Percentiles rank a stretch among this genome's conserved stretches.
Conservation (phyloP, 2,113 vertebrate genomes). For the Microcebus griseorufus region DNA sequence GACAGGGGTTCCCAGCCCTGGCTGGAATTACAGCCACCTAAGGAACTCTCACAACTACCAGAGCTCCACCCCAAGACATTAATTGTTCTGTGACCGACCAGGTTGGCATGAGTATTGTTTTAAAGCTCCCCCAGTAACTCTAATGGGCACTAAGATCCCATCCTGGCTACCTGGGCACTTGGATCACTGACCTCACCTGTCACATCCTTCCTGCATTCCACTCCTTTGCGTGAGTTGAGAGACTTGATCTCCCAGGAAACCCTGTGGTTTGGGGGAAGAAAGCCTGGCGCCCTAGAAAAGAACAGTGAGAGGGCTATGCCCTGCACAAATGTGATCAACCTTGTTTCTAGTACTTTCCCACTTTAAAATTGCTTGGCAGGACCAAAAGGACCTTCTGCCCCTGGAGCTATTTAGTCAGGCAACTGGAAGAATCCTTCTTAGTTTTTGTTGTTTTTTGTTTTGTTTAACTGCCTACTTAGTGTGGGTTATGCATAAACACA, state of each 20-base stretch:
- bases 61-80: neutral
- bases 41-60: neutral
- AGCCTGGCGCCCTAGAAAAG: neutral
- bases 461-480: neutral
- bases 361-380: constrained; percentile 9
- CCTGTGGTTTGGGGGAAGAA: neutral
- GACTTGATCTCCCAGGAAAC: neutral
- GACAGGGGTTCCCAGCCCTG: neutral
- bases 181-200: neutral
- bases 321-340: neutral
- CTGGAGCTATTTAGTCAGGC: constrained; percentile 23
- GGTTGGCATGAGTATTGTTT: neutral
- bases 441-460: constrained; percentile 33
- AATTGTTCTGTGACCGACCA: neutral
- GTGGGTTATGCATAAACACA: neutral
- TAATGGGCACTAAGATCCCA: neutral
- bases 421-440: constrained; percentile 32
- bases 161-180: neutral
- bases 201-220: neutral
- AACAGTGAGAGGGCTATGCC: neutral
- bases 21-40: neutral
- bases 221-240: neutral
- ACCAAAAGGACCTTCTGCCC: constrained; percentile 15
- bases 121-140: neutral
- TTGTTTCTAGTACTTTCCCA: neutral